Conservation (phyloP, 1,140 invertebrate genomes). For the Sycobia sp. region DNA sequence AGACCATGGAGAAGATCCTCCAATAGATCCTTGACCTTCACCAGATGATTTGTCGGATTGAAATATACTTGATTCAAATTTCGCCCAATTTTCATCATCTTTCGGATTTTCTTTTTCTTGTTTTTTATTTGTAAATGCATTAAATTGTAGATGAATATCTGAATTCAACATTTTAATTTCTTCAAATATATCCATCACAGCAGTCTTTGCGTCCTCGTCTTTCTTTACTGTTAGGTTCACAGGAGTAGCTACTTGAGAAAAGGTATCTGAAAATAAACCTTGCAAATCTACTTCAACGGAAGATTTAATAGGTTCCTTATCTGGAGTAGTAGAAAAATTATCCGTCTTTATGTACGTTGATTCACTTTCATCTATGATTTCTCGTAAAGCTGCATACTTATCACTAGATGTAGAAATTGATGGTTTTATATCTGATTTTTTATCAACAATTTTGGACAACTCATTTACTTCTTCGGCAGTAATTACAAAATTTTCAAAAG, state of each 20-base stretch:
- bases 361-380: conserved; percentile 54
- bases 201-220: conserved; percentile 44
- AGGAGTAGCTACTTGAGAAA: conserved; percentile 32
- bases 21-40: conserved; percentile 58
- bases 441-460: conserved; percentile 38
- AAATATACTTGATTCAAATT: conserved; percentile 58
- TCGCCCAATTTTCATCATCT: conserved; percentile 60
- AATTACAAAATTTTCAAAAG: conserved; percentile 22
- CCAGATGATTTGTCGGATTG: conserved; percentile 52
- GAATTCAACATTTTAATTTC: conserved; percentile 58
- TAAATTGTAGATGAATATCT: conserved; percentile 47
- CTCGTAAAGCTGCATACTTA: conserved; percentile 54
- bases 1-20: conserved; percentile 74
- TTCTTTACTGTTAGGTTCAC: conserved; percentile 40
- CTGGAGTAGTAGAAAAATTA: conserved; percentile 36
- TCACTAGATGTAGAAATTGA: conserved; percentile 51
- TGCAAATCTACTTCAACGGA: conserved; percentile 50
- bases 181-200: conserved; percentile 54
- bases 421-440: conserved; percentile 45
- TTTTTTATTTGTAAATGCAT: conserved; percentile 46
- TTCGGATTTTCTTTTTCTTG: conserved; percentile 45
- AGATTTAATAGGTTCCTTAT: conserved; percentile 33
- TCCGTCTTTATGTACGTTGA: conserved; percentile 36
- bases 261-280: conserved; percentile 52
- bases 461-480: conserved; percentile 42